These are phyloP conservation scores for Chloebia gouldiae DNA, from an alignment of 2,113 vertebrate species.

Conservation along the genomic window DNA sequence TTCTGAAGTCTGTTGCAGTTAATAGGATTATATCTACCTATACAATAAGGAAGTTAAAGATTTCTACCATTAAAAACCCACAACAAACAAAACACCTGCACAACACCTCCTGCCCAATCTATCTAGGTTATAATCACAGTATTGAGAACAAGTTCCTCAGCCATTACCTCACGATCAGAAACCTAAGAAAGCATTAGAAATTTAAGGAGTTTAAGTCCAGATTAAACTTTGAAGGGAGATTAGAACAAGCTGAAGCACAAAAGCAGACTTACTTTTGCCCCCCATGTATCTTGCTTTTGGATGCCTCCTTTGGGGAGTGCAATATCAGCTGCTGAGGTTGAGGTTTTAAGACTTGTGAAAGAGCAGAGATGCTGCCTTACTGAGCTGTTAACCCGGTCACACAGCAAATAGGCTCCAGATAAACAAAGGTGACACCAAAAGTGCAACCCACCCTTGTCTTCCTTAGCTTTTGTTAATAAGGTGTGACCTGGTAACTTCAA, in stretches of 20 bases:
- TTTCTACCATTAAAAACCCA: not conserved
- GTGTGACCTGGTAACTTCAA: constrained; percentile 42
- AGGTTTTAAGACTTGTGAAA: not conserved
- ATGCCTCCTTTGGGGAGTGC: not conserved
- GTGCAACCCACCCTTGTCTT: not conserved
- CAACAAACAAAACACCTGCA: not conserved
- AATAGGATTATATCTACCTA: not conserved
- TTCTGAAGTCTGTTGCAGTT: not conserved
- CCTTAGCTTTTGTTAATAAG: constrained; percentile 16
- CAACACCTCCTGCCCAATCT: not conserved
- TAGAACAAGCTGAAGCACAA: not conserved
- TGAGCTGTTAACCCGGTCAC: not conserved
- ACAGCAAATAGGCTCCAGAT: constrained; percentile 16
- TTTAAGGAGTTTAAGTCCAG: not conserved
- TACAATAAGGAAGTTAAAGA: not conserved
- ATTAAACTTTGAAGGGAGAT: not conserved
- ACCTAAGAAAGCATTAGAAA: not conserved
- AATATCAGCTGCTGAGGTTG: accelerated
- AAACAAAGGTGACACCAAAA: not conserved
- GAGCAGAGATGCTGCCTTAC: not conserved
- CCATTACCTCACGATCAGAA: not conserved
- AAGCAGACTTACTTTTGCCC: not conserved
- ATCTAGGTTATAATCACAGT: not conserved
- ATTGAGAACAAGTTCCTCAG: not conserved
- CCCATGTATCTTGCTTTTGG: not conserved